Evolutionary conservation across 2,797 vertebrate species (phyloP).

Genomic region (Octomys mimax): DNA sequence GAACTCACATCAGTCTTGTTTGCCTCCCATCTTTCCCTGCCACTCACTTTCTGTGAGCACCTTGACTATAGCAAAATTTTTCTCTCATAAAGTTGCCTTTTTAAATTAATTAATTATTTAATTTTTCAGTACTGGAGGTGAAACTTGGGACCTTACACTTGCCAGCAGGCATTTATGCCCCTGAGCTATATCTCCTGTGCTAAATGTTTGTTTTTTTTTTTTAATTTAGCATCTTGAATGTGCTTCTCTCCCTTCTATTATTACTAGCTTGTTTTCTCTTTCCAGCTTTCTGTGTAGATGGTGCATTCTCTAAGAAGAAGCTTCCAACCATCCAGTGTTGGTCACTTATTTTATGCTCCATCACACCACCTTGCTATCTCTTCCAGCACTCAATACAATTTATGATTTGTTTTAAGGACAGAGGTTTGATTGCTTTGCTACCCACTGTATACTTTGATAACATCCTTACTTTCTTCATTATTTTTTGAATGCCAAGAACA

Average conservation of each 20-base stretch:
- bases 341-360: not conserved
- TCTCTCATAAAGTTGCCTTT: not conserved
- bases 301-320: not conserved
- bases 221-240: not conserved
- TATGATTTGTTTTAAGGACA: not conserved
- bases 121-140: too few species aligned
- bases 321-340: not conserved
- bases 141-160: too few species aligned
- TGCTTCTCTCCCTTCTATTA: not conserved
- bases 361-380: not conserved
- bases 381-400: not conserved
- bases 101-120: not conserved
- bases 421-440: not conserved
- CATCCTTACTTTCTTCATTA: not conserved
- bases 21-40: accelerated
- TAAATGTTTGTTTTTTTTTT: not conserved
- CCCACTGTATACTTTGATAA: not conserved
- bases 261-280: not conserved
- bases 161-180: too few species aligned
- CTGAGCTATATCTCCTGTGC: too few species aligned
- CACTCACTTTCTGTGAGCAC: not conserved
- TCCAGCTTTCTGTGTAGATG: not conserved
- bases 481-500: not conserved
- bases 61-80: not conserved
- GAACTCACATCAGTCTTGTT: accelerated